Evolutionary conservation across 2,888 invertebrate genomes (phyloP).

Genomic region (Caenorhabditis imperialis): DNA sequence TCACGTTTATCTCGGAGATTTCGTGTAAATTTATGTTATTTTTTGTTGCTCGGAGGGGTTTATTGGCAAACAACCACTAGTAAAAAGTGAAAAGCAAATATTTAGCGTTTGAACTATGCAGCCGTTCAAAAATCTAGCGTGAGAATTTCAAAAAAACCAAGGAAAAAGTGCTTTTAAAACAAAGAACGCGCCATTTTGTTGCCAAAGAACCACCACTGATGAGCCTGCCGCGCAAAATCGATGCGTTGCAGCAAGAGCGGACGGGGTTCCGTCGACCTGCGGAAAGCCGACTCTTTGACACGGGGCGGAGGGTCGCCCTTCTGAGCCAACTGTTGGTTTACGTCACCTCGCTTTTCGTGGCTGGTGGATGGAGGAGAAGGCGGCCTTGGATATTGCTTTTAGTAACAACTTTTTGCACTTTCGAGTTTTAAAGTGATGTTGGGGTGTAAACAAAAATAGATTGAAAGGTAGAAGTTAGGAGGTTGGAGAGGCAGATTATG

Average conservation of each 20-base stretch:
- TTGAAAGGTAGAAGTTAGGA: too few species aligned
- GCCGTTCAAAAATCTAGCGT: neutral
- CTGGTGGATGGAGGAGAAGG: neutral
- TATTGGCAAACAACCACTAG: too few species aligned
- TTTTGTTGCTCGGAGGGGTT: constrained; percentile 14
- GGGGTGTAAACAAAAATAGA: too few species aligned
- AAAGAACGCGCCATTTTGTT: neutral
- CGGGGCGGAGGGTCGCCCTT: constrained; percentile 18
- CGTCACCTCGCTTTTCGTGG: constrained; percentile 1
- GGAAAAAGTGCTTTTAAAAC: too few species aligned
- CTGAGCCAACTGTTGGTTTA: constrained; percentile 37
- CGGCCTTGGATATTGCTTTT: constrained; percentile 26
- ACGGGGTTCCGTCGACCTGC: constrained; percentile 7
- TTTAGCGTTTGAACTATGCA: too few species aligned
- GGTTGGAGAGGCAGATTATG: too few species aligned
- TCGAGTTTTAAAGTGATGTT: neutral
- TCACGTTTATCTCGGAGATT: too few species aligned
- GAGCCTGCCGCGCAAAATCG: constrained; percentile 32
- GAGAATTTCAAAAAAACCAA: neutral
- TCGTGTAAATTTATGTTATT: too few species aligned
- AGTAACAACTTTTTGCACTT: constrained; percentile 16
- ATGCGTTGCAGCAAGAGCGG: constrained; percentile 40
- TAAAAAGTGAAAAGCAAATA: constrained; percentile 32
- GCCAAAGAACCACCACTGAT: constrained; percentile 21
- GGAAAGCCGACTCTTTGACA: constrained; percentile 18